These are phyloP conservation scores for Nyctalus aviator DNA, from an alignment of 2,797 vertebrate genomes.

Conservation along the genomic window DNA sequence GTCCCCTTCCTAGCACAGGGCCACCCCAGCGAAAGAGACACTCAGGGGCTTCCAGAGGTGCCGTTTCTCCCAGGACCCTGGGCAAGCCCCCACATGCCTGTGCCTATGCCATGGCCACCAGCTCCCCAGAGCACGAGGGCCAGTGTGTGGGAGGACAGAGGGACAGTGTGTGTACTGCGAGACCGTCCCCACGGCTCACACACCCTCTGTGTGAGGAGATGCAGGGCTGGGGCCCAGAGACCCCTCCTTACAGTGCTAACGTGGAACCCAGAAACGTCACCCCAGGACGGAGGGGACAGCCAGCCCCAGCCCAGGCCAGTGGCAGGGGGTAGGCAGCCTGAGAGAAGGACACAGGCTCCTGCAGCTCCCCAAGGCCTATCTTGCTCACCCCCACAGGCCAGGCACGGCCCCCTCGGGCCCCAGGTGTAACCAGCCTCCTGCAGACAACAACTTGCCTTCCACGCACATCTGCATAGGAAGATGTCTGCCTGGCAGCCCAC, in stretches of 20 bases:
- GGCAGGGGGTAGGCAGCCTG: not conserved
- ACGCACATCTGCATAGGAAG: rapidly evolving
- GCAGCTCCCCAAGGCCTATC: not conserved
- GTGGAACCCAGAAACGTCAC: not conserved
- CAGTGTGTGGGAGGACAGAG: not conserved
- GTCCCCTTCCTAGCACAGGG: not conserved
- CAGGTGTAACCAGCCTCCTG: no score
- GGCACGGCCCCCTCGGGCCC: not conserved
- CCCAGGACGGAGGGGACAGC: not conserved
- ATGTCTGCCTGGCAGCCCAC: not conserved
- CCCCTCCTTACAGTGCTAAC: rapidly evolving
- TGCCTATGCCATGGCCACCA: not conserved
- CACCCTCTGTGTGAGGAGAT: not conserved
- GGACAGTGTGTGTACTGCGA: rapidly evolving
- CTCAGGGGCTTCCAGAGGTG: not conserved
- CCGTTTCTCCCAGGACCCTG: not conserved
- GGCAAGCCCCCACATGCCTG: not conserved
- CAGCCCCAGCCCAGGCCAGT: not conserved
- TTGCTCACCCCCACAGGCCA: not conserved
- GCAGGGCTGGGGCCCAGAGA: no score
- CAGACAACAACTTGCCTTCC: not conserved
- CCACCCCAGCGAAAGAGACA: not conserved
- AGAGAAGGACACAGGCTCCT: not conserved
- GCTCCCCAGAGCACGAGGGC: not conserved
- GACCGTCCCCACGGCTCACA: not conserved